phyloP scores from a whole-genome alignment of 1,140 invertebrate species.

The Drosophila kurseongensis region DNA sequence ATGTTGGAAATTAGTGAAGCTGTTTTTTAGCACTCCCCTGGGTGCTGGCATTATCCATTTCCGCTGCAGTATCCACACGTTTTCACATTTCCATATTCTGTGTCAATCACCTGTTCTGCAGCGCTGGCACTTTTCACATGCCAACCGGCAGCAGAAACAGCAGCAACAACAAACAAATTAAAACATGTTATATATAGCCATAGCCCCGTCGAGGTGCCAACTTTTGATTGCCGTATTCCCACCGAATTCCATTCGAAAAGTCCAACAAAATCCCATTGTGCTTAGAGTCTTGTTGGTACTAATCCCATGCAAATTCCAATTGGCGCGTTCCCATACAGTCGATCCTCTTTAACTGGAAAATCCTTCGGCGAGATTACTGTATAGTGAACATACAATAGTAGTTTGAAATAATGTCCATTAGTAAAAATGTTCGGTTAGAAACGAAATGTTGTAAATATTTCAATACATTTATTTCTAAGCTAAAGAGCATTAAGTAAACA shows the following conservation, averaged over 20 bases:
- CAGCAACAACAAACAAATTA: slow-evolving; percentile 48
- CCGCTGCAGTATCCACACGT: slow-evolving; percentile 39
- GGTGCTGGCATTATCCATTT: slow-evolving; percentile 51
- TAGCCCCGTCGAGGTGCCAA: slow-evolving; percentile 26
- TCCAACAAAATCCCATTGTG: slow-evolving; percentile 38
- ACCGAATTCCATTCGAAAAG: slow-evolving; percentile 29
- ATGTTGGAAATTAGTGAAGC: slow-evolving; percentile 23
- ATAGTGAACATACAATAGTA: no score
- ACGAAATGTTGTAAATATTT: no score
- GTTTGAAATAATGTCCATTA: no score
- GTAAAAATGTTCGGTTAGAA: no score
- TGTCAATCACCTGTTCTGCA: slow-evolving; percentile 78
- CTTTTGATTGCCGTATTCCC: slow-evolving; percentile 35
- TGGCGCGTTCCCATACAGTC: slow-evolving; percentile 21
- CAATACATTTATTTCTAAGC: no score
- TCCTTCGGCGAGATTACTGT: not conserved
- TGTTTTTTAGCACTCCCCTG: slow-evolving; percentile 22
- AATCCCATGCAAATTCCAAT: slow-evolving; percentile 31
- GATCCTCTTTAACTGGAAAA: not conserved
- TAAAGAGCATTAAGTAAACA: no score
- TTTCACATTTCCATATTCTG: slow-evolving; percentile 24
- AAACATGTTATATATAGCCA: slow-evolving; percentile 37
- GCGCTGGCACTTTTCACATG: slow-evolving; percentile 50
- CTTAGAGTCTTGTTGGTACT: slow-evolving; percentile 15
- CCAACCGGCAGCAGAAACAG: slow-evolving; percentile 33